These are phyloP conservation scores for Anthoptus insignis DNA, from an alignment of 2,888 invertebrate genomes.

Conservation along the genomic window DNA sequence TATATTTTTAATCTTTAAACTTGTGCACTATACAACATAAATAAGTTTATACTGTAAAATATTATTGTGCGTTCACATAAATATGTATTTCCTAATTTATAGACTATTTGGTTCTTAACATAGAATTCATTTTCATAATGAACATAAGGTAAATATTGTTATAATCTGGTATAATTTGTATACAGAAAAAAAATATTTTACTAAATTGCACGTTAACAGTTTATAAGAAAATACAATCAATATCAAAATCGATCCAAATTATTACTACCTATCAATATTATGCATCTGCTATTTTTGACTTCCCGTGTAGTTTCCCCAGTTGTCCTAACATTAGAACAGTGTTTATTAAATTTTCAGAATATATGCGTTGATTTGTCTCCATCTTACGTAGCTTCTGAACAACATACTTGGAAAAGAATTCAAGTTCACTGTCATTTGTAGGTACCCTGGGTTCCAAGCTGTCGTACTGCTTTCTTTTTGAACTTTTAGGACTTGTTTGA, in stretches of 20 bases:
- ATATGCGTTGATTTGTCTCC: constrained; percentile 83
- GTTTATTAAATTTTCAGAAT: constrained; percentile 83
- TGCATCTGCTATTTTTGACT: constrained; percentile 72
- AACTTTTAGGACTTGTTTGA: constrained; percentile 59
- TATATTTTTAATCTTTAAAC: background rate
- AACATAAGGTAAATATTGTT: too few relatives aligned
- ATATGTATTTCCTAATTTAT: too few relatives aligned
- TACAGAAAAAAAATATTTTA: too few relatives aligned
- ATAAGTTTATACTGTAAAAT: too few relatives aligned
- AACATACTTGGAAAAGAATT: constrained; percentile 82
- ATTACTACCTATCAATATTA: constrained; percentile 39
- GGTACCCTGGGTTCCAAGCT: constrained; percentile 56
- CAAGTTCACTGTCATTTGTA: constrained; percentile 76
- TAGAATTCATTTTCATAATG: too few relatives aligned
- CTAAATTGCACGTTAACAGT: too few relatives aligned
- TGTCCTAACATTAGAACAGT: constrained; percentile 82
- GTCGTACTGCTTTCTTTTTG: constrained; percentile 66
- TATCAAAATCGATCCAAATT: constrained; percentile 20
- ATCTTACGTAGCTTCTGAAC: constrained; percentile 80
- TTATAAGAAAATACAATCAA: too few relatives aligned
- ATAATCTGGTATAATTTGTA: too few relatives aligned
- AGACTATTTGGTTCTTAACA: too few relatives aligned
- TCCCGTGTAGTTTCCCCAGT: constrained; percentile 74
- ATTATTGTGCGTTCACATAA: too few relatives aligned
- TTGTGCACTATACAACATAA: too few relatives aligned